Evolutionary conservation across 2,797 vertebrate genomes (phyloP).

Genomic region (Cynopterus sphinx): DNA sequence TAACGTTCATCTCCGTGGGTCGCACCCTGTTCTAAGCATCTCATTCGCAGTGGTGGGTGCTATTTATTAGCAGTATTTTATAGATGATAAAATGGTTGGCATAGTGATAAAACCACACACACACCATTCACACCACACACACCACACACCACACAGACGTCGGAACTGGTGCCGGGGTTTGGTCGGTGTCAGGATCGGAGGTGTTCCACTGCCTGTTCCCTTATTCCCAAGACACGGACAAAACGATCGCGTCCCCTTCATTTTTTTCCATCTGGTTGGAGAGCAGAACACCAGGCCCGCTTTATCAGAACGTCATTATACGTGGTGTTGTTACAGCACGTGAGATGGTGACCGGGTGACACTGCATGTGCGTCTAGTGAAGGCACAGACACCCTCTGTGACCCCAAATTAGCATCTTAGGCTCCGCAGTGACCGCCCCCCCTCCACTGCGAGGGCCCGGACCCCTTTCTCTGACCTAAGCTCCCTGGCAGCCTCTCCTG

Average conservation of each 20-base stretch:
- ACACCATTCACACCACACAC: not conserved
- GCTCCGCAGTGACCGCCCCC: not conserved
- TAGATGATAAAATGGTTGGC: not conserved
- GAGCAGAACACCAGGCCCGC: constrained; percentile 57
- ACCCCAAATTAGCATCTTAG: constrained; percentile 31
- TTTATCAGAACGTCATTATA: constrained; percentile 49
- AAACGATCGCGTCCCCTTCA: constrained; percentile 40
- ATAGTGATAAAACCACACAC: too few relatives aligned
- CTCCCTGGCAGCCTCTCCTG: too few relatives aligned
- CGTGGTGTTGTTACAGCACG: too few relatives aligned
- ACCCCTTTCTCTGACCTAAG: not conserved
- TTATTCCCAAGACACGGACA: constrained; percentile 39
- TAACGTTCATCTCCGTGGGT: not conserved
- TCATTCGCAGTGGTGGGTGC: too few relatives aligned
- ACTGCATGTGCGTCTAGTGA: too few relatives aligned
- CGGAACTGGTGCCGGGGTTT: not conserved
- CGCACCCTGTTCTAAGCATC: rapidly evolving
- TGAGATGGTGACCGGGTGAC: too few relatives aligned
- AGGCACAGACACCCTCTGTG: not conserved
- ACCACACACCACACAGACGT: rapidly evolving
- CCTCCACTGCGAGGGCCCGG: not conserved
- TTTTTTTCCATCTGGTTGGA: constrained; percentile 67
- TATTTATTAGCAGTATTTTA: not conserved
- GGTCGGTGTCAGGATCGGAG: not conserved
- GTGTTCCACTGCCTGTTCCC: not conserved